These are phyloP conservation scores for Pterostichus madidus DNA, from an alignment of 2,888 invertebrate species.

Conservation along the genomic window DNA sequence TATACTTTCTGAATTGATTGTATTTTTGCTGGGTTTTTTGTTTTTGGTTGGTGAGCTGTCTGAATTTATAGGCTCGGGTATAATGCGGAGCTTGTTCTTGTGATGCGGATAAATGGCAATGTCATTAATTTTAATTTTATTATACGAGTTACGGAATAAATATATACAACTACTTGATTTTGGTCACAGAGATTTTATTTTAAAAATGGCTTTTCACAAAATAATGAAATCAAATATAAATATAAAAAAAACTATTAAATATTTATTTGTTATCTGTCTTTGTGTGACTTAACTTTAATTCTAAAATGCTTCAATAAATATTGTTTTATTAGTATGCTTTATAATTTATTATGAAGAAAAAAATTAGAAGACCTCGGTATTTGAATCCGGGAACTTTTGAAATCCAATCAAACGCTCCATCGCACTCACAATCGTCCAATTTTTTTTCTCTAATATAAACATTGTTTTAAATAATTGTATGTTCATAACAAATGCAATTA, in stretches of 20 bases:
- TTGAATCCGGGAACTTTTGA: too few relatives aligned
- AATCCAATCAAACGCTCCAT: too few relatives aligned
- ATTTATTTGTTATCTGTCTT: neutral
- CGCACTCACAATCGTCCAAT: too few relatives aligned
- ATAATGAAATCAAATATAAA: neutral
- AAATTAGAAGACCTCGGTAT: too few relatives aligned
- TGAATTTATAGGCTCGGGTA: slow-evolving; percentile 58
- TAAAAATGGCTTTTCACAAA: slow-evolving; percentile 3
- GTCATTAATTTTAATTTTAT: slow-evolving; percentile 61
- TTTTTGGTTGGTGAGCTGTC: slow-evolving; percentile 46
- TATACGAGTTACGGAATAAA: slow-evolving; percentile 36
- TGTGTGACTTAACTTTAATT: neutral
- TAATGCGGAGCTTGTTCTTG: slow-evolving; percentile 56
- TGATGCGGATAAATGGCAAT: slow-evolving; percentile 55
- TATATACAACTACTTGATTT: slow-evolving; percentile 33
- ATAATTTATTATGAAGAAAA: too few relatives aligned
- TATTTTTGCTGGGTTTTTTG: slow-evolving; percentile 57
- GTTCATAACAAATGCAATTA: too few relatives aligned
- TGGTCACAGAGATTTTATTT: neutral
- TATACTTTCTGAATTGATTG: slow-evolving; percentile 66
- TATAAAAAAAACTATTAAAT: neutral
- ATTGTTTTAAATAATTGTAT: too few relatives aligned
- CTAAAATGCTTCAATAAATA: too few relatives aligned
- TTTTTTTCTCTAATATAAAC: too few relatives aligned
- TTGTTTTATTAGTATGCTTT: too few relatives aligned